Conservation (phyloP, 1,140 invertebrate species). For the Liolophura sinensis region DNA sequence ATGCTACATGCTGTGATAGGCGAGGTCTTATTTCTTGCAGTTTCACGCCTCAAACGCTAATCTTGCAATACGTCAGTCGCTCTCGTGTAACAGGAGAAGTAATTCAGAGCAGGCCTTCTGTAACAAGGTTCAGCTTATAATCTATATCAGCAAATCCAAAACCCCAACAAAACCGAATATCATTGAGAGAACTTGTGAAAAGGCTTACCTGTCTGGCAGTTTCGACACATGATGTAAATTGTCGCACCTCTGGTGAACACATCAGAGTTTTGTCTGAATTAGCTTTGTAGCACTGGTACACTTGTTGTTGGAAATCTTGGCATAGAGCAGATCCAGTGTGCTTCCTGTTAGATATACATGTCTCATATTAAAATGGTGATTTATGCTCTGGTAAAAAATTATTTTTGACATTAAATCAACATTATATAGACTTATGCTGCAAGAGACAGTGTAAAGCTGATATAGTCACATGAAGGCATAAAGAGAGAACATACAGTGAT, state of each 20-base stretch:
- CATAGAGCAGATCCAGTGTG: conserved; percentile 46
- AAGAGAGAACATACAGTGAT: too few relatives aligned
- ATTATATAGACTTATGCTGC: background rate
- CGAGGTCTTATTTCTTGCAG: too few relatives aligned
- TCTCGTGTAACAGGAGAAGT: too few relatives aligned
- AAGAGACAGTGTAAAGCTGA: background rate
- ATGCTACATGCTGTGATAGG: too few relatives aligned
- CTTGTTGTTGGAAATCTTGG: conserved; percentile 41
- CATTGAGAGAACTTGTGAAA: too few relatives aligned
- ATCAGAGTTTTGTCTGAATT: conserved; percentile 42
- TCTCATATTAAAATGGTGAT: background rate
- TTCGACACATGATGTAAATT: conserved; percentile 52
- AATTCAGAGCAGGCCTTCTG: too few relatives aligned
- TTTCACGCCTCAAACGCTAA: too few relatives aligned
- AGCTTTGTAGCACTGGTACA: conserved; percentile 47
- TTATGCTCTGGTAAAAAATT: background rate
- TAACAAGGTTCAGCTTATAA: too few relatives aligned
- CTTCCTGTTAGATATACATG: conserved; percentile 25
- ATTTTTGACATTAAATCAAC: background rate
- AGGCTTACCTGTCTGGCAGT: conserved; percentile 36
- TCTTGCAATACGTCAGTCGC: too few relatives aligned
- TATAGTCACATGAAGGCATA: too few relatives aligned
- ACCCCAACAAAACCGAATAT: too few relatives aligned
- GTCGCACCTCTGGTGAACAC: conserved; percentile 46
- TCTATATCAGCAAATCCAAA: too few relatives aligned